phyloP scores from a whole-genome alignment of 2,888 invertebrate species.

The Euzophera pinguis region DNA sequence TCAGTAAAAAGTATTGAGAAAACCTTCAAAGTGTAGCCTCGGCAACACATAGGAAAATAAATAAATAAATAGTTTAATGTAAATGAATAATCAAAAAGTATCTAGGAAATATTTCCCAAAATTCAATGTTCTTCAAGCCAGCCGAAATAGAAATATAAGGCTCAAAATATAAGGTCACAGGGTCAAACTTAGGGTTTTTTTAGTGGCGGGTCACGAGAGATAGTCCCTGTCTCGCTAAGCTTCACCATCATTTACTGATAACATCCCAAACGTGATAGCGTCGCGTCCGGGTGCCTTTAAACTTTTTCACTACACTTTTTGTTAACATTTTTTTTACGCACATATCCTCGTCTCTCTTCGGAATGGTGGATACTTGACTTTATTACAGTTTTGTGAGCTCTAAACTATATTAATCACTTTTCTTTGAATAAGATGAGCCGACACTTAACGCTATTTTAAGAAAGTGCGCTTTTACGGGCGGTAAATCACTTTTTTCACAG shows the following conservation, averaged over 20 bases:
- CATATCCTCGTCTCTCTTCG: constrained; percentile 59
- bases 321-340: constrained; percentile 28
- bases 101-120: too few species aligned
- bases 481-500: not conserved
- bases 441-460: constrained; percentile 15
- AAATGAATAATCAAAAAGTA: too few species aligned
- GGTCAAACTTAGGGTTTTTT: too few species aligned
- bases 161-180: too few species aligned
- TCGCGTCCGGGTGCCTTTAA: not conserved
- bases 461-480: constrained; percentile 2
- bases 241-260: not conserved
- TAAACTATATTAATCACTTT: constrained; percentile 51
- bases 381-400: constrained; percentile 42
- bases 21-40: too few species aligned
- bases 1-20: too few species aligned
- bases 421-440: constrained; percentile 34
- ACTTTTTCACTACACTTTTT: constrained; percentile 27
- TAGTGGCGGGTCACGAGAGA: not conserved
- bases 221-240: not conserved
- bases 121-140: too few species aligned
- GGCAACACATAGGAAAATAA: too few species aligned
- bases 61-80: too few species aligned
- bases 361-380: constrained; percentile 27
- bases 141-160: too few species aligned
- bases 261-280: not conserved